A percentile compares a stretch with the other conserved stretches of the same genome.
These are phyloP conservation scores for Eupithecia insigniata DNA, from an alignment of 2,888 invertebrate genomes.

Conservation along the genomic window DNA sequence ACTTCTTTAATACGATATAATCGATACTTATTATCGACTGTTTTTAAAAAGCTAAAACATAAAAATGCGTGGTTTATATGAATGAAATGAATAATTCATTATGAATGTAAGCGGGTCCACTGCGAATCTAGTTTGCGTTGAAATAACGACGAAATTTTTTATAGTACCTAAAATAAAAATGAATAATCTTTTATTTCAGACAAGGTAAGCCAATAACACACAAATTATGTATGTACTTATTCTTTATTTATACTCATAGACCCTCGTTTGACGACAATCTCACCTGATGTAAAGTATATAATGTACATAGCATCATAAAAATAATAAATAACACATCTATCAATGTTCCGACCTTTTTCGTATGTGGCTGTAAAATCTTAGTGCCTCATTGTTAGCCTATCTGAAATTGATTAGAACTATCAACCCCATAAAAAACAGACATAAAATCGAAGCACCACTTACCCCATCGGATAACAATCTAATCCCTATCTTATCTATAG, in stretches of 20 bases:
- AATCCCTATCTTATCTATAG: constrained; percentile 26
- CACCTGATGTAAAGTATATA: too few species aligned
- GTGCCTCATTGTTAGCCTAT: neutral
- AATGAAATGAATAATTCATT: too few species aligned
- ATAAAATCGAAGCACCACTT: constrained; percentile 1
- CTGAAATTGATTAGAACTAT: neutral
- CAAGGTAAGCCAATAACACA: neutral
- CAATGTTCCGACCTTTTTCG: neutral
- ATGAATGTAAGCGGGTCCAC: too few species aligned
- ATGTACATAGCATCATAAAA: neutral
- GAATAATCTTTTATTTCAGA: neutral
- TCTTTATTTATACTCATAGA: too few species aligned
- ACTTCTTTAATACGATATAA: neutral
- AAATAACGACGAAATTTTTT: too few species aligned
- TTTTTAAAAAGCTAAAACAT: neutral
- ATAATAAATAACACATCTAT: neutral
- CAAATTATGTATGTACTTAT: too few species aligned
- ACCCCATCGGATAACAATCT: constrained; percentile 21
- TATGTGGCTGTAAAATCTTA: neutral
- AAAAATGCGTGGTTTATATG: neutral
- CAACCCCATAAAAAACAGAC: neutral
- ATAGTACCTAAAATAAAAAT: too few species aligned
- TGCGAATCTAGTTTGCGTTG: too few species aligned
- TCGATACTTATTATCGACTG: too few species aligned
- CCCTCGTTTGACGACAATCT: too few species aligned